Base-by-base conservation (phyloP, 2,113 vertebrate genomes). In the Rutilus rutilus region DNA sequence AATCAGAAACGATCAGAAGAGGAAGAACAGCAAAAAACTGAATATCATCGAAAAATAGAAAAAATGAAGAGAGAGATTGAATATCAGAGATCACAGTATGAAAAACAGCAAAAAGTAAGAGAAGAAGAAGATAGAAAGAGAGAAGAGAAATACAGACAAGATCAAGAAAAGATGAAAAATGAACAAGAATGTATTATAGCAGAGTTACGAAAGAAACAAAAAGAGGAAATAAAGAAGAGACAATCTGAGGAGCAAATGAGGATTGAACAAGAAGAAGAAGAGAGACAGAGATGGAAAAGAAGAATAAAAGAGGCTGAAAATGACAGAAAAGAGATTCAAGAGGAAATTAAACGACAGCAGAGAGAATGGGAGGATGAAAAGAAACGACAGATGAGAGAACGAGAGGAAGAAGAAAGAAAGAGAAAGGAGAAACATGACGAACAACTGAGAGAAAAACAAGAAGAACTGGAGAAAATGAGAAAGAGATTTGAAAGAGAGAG, bases 331-430 rank as follows among this genome's bases (percentile, higher is more conserved):
- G 71, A 52, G 15, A 52, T 1, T 6, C 14, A 52, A 52, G 50
- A 64, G 25, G 60, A 64, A 27, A 64, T 64, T 30, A 14, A 30
- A 15, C 62, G 12, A 64, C 62, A 64, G 62, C 62, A 15, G 25
- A 30, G 25, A 64, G 39, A 74, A 74, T 74, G 71, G 71, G 71
- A 74, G 39, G 39, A 74, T 45, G 71, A 74, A 21, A 74, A 74
- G 36, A 74, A 45, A 15, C 71, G 4, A 74, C 19, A 42, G 21
- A 42, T 45, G 9, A n/a, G 17, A 45, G 71, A 74, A 45, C 33
- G 21, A 14, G 36, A 45, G 5, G 10, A 25, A 74, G 11, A 45
- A 2, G 39, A 74, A 45, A 23, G 19, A 45, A 45, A 42, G 36
- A 74, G 71, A 74, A 45, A 74, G 45, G 39, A 74, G 9, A 74